Evolutionary conservation across 2,888 invertebrate genomes (phyloP).

Genomic region (Eumerus sabulonum): DNA sequence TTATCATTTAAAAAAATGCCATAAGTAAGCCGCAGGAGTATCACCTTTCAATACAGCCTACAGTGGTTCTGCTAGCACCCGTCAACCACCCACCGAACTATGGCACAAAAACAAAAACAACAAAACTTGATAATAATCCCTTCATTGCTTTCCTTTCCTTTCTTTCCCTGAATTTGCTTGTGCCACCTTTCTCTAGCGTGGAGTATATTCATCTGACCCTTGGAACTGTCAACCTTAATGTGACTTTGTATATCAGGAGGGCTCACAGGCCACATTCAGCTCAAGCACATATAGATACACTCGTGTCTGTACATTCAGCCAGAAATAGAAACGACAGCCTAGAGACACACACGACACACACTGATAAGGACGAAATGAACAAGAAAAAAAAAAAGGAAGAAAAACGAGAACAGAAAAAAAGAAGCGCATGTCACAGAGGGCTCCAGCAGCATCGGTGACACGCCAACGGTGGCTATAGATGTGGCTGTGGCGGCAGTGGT

Average conservation of each 20-base stretch:
- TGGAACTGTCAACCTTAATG: slow-evolving; percentile 55
- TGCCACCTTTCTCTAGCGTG: slow-evolving; percentile 59
- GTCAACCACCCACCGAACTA: slow-evolving; percentile 26
- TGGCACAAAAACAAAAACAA: no score
- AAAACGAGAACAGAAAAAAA: slow-evolving; percentile 56
- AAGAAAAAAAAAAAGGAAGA: slow-evolving; percentile 44
- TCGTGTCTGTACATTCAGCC: slow-evolving; percentile 42
- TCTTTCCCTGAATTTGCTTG: slow-evolving; percentile 13
- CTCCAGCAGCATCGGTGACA: slow-evolving; percentile 48
- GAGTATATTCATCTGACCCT: slow-evolving; percentile 63
- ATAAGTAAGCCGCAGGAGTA: slow-evolving; percentile 68
- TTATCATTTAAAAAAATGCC: slow-evolving; percentile 68
- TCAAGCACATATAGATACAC: slow-evolving; percentile 15
- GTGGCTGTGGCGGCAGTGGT: slow-evolving; percentile 18
- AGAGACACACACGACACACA: slow-evolving; percentile 77
- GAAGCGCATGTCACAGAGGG: slow-evolving; percentile 71
- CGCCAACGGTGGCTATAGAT: no score
- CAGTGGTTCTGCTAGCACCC: not conserved
- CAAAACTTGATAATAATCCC: slow-evolving; percentile 60
- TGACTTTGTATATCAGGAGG: slow-evolving; percentile 47
- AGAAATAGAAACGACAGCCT: slow-evolving; percentile 78
- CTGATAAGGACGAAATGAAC: slow-evolving; percentile 63
- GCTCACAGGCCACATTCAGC: slow-evolving; percentile 6
- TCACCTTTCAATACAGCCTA: slow-evolving; percentile 60
- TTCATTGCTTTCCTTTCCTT: slow-evolving; percentile 41